These are phyloP conservation scores for Euphydryas editha DNA, from an alignment of 2,888 invertebrate species.

Conservation along the genomic window DNA sequence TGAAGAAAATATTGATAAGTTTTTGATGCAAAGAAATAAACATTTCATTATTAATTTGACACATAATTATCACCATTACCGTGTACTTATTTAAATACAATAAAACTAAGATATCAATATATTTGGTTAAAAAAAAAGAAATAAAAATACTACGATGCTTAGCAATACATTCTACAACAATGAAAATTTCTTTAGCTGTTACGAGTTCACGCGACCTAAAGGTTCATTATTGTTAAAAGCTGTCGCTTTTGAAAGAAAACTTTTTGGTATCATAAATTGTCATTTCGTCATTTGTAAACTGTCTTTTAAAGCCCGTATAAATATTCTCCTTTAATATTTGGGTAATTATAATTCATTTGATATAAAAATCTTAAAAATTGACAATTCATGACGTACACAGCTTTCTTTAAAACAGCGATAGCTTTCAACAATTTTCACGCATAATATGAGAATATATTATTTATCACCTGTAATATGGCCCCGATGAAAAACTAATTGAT, in stretches of 20 bases:
- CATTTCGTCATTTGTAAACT: no score
- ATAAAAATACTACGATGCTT: slow-evolving; percentile 5
- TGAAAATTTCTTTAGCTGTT: slow-evolving; percentile 3
- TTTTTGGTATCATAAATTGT: no score
- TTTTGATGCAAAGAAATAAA: slow-evolving; percentile 26
- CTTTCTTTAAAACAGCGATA: no score
- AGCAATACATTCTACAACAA: slow-evolving; percentile 5
- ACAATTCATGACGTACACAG: no score
- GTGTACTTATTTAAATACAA: slow-evolving; percentile 13
- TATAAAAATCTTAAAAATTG: no score
- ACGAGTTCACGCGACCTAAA: background rate
- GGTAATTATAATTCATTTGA: no score
- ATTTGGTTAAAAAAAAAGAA: slow-evolving; percentile 33
- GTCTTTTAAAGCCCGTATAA: no score
- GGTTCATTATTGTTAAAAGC: no score
- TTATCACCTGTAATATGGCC: slow-evolving; percentile 67
- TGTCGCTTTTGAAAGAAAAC: no score
- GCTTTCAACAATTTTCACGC: no score
- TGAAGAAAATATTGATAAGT: background rate
- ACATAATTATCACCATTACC: slow-evolving; percentile 37
- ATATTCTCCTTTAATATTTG: no score
- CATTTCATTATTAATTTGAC: slow-evolving; percentile 30
- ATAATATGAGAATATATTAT: slow-evolving; percentile 9
- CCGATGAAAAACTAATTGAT: slow-evolving; percentile 57
- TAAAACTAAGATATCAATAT: slow-evolving; percentile 33